Evolutionary conservation across 1,140 invertebrate genomes (phyloP), one percentile per base, ranked within the genome.

Genomic region (Zeugodacus cucurbitae): DNA sequence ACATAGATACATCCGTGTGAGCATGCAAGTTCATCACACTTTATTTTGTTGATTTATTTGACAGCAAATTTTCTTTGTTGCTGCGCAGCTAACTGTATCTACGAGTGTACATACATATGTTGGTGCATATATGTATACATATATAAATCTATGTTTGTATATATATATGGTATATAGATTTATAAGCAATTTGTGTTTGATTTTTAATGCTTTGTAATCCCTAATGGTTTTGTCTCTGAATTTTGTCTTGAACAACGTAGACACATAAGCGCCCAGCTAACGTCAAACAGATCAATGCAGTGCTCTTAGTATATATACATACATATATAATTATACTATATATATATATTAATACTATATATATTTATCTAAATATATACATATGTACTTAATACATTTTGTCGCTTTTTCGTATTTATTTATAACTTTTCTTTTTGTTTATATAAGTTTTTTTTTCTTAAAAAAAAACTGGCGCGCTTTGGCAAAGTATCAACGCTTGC

Each of bases 251-350:
- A 20, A 5, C 74, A 82, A 48, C 34, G 74, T 48, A 82, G 74
- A 82, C 74, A 48, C 34, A n/a, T 29, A 44, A 82, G 74, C 74
- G 74, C 74, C 74, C 74, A 82, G 29, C 37, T 82, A 48, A 82
- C 26, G 74, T 10, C 0, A 48, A 82, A n/a, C n/a, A n/a, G n/a
- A n/a, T n/a, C n/a, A n/a, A n/a, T n/a, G n/a, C n/a, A n/a, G n/a
- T n/a, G n/a, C n/a, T 29, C 8, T 82, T 2, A 20, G 6, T 48
- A 41, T 29, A 54, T 41, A 37, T 48, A 34, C 3, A 82, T 82
- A 10, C 29, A 41, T 29, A 82, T 41, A 22, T 82, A 34, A 6
- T 48, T 82, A 48, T n/a, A 17, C 44, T 48, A 1, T 14, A 10
- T 48, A 48, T 48, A 48, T 10, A 48, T 14, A 48, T 48, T 11